Evolutionary conservation across 1,140 invertebrate genomes (phyloP), one percentile per base, ranked within the genome.

Genomic region (Drosophila orosa): DNA sequence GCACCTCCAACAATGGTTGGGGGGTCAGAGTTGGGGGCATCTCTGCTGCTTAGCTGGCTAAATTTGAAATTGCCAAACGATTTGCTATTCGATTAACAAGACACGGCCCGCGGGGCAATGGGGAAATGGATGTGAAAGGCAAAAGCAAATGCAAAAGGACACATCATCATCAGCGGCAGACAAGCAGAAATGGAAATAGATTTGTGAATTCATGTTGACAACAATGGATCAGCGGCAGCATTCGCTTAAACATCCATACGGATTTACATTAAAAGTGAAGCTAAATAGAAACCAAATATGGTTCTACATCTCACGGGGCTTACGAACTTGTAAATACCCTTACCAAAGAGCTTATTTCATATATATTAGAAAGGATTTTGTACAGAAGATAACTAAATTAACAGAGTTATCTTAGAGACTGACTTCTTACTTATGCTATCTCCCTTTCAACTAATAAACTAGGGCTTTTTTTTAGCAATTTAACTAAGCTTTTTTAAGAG

Each of bases 61-160:
- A 87, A 87, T 87, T 87, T 73, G 40, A 86, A 87, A 86, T 87
- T 72, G 79, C 75, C 69, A 79, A 83, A 87, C 79, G 82, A 79
- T 87, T 86, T 89, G 84, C 79, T 66, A 83, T 87, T 86, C 83
- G 82, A 86, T 86, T 86, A 86, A 87, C 62, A 83, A 76, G 62
- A 72, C 82, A 86, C 72, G 61, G 78, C 24, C 35, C 58, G 72
- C 54, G 57, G 57, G 29, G 10, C 31, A n/a, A n/a, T 10, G 44
- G n/a, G 17, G 39, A 3, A 57, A 35, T 52, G 56, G 62, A 58
- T 60, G 66, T 54, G 19, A 54, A 54, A 54, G 50, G 31, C 50
- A 52, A 33, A 33, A 22, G 48, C 48, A 33, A 52, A 33, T 2
- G 60, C 17, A 12, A 45, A 19, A 27, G 60, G 57, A 35, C 61